phyloP scores from a whole-genome alignment of 2,888 invertebrate species.

The Thymelicus sylvestris region DNA sequence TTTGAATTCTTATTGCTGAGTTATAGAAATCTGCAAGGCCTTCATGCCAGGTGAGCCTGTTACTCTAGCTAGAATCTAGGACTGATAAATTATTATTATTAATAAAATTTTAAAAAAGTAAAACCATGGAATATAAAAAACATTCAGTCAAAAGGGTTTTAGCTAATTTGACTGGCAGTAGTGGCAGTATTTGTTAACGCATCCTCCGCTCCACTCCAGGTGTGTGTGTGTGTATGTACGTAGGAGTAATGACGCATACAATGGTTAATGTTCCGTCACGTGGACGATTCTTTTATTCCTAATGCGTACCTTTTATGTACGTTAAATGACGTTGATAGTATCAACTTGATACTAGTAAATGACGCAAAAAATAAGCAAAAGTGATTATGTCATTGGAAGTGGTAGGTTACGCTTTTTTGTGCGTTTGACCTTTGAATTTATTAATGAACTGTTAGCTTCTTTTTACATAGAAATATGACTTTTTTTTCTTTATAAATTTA shows the following conservation, averaged over 20 bases:
- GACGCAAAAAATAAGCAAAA: constrained; percentile 1
- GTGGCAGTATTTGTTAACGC: not conserved
- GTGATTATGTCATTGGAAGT: not conserved
- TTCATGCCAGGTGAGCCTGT: no score
- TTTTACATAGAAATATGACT: no score
- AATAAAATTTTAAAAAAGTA: no score
- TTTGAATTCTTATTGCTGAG: no score
- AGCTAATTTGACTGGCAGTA: not conserved
- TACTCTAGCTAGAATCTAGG: no score
- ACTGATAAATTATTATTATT: no score
- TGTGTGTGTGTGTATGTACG: not conserved
- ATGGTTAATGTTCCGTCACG: not conserved
- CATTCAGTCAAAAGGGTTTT: no score
- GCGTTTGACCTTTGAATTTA: not conserved
- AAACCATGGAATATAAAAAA: not conserved
- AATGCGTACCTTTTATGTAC: not conserved
- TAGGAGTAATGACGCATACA: constrained; percentile 2
- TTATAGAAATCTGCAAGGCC: no score
- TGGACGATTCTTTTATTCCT: no score
- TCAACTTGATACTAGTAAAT: not conserved
- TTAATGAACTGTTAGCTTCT: no score
- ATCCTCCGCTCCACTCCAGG: not conserved
- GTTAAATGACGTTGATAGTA: not conserved
- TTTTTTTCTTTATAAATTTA: no score
- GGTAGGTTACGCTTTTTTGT: not conserved